Evolutionary conservation across 2,113 vertebrate species (phyloP), one percentile per base, ranked within the genome.

Genomic region (Leucosticte australis): DNA sequence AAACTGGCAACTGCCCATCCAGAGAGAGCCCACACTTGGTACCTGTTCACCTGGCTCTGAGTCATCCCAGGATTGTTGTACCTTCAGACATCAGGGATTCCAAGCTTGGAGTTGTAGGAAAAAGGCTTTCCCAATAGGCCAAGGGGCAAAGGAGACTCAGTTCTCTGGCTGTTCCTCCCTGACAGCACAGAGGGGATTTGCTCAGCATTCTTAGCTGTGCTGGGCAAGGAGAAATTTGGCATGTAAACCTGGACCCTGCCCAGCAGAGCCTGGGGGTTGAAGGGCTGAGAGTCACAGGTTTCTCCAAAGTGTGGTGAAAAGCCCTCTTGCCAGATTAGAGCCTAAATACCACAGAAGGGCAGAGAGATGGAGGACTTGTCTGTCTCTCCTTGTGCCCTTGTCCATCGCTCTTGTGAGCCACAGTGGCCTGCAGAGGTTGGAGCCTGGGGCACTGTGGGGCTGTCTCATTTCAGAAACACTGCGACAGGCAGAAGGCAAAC

Each of bases 401-500:
- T 50, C 52, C 15, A 1, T 46, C 28, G 14, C 60, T 52, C n/a
- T 11, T 1, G 0, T 6, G 31, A 57, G 56, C 20, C 62, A 11
- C 44, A 19, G 71, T 6, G 26, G 50, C 20, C 71, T 7, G 0
- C 47, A 47, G 53, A 46, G 55, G 41, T 27, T n/a, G 64, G 35
- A 71, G 37, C 53, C 8, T 30, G 35, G 39, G 53, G 30, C 47
- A 4, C 65, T 44, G 7, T 1, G 20, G 49, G 60, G 11, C 39
- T 67, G 87, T 95, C 28, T 88, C 14, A 0, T 97, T 94, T 8
- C 98, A 99, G 99, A 99, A 99, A 97, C 99, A 99, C 97, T 99
- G 99, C 21, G 99, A 99, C 97, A 97, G 99, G 64, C 99, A 99
- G 98, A 99, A 99, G 83, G 99, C 99, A 74, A 99, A 99, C 96